Base-by-base conservation (phyloP, 2,113 vertebrate genomes). In the Syngnathus floridae region DNA sequence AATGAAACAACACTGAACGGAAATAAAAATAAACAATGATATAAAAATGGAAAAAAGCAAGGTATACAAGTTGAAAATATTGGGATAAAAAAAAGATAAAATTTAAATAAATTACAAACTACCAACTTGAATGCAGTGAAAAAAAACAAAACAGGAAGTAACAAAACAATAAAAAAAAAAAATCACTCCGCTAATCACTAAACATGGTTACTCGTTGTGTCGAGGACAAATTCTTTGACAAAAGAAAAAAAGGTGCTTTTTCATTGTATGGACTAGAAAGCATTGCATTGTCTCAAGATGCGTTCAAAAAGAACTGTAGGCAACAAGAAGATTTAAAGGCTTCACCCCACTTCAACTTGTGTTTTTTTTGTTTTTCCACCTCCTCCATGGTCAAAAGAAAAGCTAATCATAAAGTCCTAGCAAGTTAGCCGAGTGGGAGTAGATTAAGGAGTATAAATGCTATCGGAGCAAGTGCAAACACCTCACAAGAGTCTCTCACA, bases 231-330 rank as follows among this genome's bases (percentile, higher is more conserved):
- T 77, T 70, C 72, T 79, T 21, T 22, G 72, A 12, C 63, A n/a
- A 36, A 16, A 36, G 2, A 38, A 40, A 13, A 80, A 80, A 87
- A 86, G 67, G 82, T 86, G 86, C 80, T 80, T 84, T 56, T 56
- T 56, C 26, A 26, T 56, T 82, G 81, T 87, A 88, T 92, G 91
- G 89, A 93, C 92, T 94, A 93, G 91, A 91, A 82, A 87, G 83
- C 83, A 82, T 82, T 89, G 86, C 86, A 88, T 86, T 84, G 85
- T 86, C 74, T 85, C 63, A 77, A 65, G 73, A 81, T 82, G 83
- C 81, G 82, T 84, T 87, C 82, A 82, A 84, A 61, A 82, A 75
- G 79, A 87, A 85, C 83, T 72, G 82, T 83, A 85, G 84, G 84
- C 85, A 85, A 85, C 75, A 11, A 77, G 65, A 68, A 71, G 75